These are phyloP conservation scores for Cistogaster globosa DNA, from an alignment of 2,888 invertebrate genomes.

Conservation along the genomic window DNA sequence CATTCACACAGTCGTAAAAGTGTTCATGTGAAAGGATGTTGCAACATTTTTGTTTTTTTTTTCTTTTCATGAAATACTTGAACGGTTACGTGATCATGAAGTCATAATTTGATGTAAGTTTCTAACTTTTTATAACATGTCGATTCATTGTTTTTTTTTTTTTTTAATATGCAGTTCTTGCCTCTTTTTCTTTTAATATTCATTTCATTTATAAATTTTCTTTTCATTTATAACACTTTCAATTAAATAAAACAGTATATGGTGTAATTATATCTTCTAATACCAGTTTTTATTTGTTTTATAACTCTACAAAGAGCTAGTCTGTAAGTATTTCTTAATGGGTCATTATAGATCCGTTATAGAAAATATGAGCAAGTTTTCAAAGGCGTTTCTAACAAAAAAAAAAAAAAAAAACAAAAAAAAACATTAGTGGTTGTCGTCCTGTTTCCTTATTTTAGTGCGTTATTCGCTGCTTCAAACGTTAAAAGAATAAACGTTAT, in stretches of 20 bases:
- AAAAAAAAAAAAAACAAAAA: too few species aligned
- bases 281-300: slow-evolving; percentile 18
- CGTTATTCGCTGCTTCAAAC: too few species aligned
- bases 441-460: too few species aligned
- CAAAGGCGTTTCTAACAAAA: too few species aligned
- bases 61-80: slow-evolving; percentile 9
- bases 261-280: slow-evolving; percentile 21
- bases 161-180: slow-evolving; percentile 39
- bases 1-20: not conserved
- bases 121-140: slow-evolving; percentile 48
- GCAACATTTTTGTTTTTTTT: slow-evolving; percentile 29
- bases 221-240: slow-evolving; percentile 62
- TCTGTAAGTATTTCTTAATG: not conserved
- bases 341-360: too few species aligned
- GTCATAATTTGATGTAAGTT: slow-evolving; percentile 52
- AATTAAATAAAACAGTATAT: slow-evolving; percentile 58
- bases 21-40: slow-evolving; percentile 65
- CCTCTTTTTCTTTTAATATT: slow-evolving; percentile 38
- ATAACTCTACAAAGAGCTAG: slow-evolving; percentile 25
- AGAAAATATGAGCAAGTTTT: too few species aligned
- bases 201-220: slow-evolving; percentile 52
- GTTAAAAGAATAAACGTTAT: too few species aligned
- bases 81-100: slow-evolving; percentile 59
- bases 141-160: too few species aligned
- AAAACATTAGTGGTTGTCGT: too few species aligned